These are phyloP conservation scores for Cololabis saira DNA, from an alignment of 2,113 vertebrate species.

Conservation along the genomic window DNA sequence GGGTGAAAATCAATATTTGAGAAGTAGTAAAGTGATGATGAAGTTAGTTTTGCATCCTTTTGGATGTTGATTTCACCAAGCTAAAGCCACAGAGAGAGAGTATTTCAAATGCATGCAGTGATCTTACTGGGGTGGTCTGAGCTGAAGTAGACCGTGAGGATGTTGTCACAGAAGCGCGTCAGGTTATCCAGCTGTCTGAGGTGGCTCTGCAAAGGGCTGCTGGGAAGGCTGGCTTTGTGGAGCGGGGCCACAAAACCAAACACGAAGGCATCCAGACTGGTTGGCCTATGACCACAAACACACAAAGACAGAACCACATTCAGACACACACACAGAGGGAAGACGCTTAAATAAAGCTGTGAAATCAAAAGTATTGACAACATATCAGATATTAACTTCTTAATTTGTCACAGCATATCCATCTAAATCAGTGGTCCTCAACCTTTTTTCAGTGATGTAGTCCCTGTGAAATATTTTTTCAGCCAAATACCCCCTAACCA, in stretches of 20 bases:
- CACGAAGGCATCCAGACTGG: constrained; percentile 94
- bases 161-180: constrained; percentile 90
- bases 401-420: too few species aligned
- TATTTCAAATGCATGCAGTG: not conserved
- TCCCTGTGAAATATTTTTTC: too few species aligned
- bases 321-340: not conserved
- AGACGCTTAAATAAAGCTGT: too few species aligned
- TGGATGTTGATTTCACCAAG: not conserved
- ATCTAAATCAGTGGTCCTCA: too few species aligned
- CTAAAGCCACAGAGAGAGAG: not conserved
- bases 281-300: constrained; percentile 82
- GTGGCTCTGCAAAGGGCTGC: constrained; percentile 91
- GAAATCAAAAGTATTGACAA: not conserved
- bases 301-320: not conserved
- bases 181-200: constrained; percentile 92
- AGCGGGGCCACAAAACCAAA: constrained; percentile 95
- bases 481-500: too few species aligned
- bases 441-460: too few species aligned
- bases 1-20: constrained; percentile 21
- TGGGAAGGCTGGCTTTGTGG: constrained; percentile 90
- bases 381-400: too few species aligned
- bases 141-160: constrained; percentile 89
- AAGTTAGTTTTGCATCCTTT: constrained; percentile 29
- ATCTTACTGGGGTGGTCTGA: constrained; percentile 82
- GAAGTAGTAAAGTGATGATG: constrained; percentile 16